Base-by-base conservation (phyloP, 1,140 invertebrate species). In the Camponotus pennsylvanicus region DNA sequence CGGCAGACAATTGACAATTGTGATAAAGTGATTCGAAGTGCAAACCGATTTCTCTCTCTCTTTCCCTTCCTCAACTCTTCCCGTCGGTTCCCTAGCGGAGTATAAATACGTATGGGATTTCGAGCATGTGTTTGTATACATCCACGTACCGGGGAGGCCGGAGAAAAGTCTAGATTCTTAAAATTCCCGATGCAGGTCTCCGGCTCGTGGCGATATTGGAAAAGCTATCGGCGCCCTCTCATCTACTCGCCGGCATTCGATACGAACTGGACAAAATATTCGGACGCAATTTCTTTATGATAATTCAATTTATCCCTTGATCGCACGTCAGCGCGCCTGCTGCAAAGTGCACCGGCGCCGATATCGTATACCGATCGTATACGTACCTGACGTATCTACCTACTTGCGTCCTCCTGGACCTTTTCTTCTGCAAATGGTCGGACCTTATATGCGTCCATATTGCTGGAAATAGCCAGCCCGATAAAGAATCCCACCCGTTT, bases 211-310 rank as follows among this genome's bases (percentile, higher is more conserved):
- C 83, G 86, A 92, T 92, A 92, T 92, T 88, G 89, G 86, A 88
- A 90, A 88, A 85, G 61, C 90, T 88, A 91, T 91, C 84, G 88
- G 21, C 88, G 76, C 85, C 64, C 89, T 89, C 88, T 88, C 91
- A 86, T 91, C 88, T 91, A 82, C 89, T 91, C 90, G 84, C 88
- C 80, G 89, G 90, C 88, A 90, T 92, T 92, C 88, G 82, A 90
- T 90, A 84, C 37, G 86, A 88, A 85, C 83, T 83, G 89, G 86
- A 87, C 88, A 86, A 88, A 92, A 92, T 92, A 92, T 90, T 91
- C 86, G 88, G 86, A 78, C 78, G 80, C 91, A 92, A 92, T 92
- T 92, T 88, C 91, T 91, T 92, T 92, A 92, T 92, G 91, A 92
- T 92, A 92, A 92, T 92, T 92, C 91, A 88, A 92, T 92, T 91